Evolutionary conservation across 2,888 invertebrate species (phyloP).

Genomic region (Ichneumon xanthorius): DNA sequence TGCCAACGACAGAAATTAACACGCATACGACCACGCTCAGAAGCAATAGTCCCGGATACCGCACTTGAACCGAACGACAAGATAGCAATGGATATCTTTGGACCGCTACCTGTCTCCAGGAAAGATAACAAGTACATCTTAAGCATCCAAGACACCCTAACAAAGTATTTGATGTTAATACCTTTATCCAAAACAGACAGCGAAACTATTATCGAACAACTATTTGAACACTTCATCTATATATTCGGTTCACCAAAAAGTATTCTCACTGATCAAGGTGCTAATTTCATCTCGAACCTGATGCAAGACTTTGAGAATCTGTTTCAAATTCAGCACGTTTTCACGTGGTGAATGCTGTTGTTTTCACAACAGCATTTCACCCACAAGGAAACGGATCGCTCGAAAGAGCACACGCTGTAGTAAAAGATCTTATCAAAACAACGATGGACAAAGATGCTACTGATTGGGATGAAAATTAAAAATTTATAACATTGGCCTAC

Average conservation of each 20-base stretch:
- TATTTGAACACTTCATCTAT: constrained; percentile 34
- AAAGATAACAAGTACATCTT: constrained; percentile 56
- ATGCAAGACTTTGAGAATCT: constrained; percentile 53
- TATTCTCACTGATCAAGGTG: constrained; percentile 37
- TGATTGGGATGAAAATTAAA: constrained; percentile 27
- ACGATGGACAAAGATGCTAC: constrained; percentile 1
- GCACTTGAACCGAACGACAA: constrained; percentile 48
- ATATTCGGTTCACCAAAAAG: constrained; percentile 49
- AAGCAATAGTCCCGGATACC: constrained; percentile 25
- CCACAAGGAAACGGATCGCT: no score
- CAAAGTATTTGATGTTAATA: constrained; percentile 69
- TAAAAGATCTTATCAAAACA: no score
- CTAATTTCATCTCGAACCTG: constrained; percentile 38
- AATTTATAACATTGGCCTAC: constrained; percentile 36
- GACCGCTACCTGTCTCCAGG: constrained; percentile 36
- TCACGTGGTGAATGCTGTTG: no score
- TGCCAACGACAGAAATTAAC: constrained; percentile 33
- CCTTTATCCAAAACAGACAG: constrained; percentile 62
- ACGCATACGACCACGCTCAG: constrained; percentile 22
- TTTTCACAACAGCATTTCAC: no score
- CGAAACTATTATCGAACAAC: constrained; percentile 52
- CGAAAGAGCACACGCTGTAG: no score
- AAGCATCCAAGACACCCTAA: constrained; percentile 15
- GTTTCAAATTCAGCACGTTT: constrained; percentile 2
- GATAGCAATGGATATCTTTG: constrained; percentile 43